Percentiles rank a stretch among this genome's conserved stretches.
These are phyloP conservation scores for Channa maculata DNA, from an alignment of 2,113 vertebrate species.

Conservation along the genomic window DNA sequence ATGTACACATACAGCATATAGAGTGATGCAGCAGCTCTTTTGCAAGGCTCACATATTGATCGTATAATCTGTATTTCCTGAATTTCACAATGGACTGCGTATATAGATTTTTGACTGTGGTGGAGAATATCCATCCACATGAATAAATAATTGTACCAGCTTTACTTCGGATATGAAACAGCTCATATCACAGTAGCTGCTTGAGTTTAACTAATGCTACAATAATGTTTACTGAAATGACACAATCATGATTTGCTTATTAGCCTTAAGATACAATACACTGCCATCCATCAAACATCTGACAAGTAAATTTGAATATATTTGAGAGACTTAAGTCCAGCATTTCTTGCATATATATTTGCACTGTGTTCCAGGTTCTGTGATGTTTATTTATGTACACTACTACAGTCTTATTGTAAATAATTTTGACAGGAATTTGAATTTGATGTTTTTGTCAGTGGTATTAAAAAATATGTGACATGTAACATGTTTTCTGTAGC, in stretches of 20 bases:
- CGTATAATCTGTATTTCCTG: background rate
- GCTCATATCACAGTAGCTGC: constrained; percentile 24
- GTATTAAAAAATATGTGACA: constrained; percentile 57
- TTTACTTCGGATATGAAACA: constrained; percentile 6
- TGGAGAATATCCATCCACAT: constrained; percentile 29
- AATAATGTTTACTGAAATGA: constrained; percentile 31
- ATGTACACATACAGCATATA: constrained; percentile 9
- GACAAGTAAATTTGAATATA: constrained; percentile 29
- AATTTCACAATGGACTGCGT: constrained; percentile 22
- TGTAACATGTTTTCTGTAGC: background rate
- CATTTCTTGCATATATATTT: constrained; percentile 28
- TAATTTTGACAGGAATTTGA: constrained; percentile 31
- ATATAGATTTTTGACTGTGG: constrained; percentile 24
- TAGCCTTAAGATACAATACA: background rate
- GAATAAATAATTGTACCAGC: constrained; percentile 28
- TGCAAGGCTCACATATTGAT: constrained; percentile 7
- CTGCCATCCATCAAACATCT: background rate
- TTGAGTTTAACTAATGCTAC: constrained; percentile 16
- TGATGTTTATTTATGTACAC: constrained; percentile 48
- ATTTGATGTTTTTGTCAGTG: constrained; percentile 21
- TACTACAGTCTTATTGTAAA: constrained; percentile 22
- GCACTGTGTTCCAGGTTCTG: constrained; percentile 20
- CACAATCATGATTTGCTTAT: background rate
- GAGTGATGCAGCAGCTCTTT: background rate
- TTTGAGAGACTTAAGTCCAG: constrained; percentile 31